Conservation (phyloP, 2,797 vertebrate genomes). For the Artibeus jamaicensis region DNA sequence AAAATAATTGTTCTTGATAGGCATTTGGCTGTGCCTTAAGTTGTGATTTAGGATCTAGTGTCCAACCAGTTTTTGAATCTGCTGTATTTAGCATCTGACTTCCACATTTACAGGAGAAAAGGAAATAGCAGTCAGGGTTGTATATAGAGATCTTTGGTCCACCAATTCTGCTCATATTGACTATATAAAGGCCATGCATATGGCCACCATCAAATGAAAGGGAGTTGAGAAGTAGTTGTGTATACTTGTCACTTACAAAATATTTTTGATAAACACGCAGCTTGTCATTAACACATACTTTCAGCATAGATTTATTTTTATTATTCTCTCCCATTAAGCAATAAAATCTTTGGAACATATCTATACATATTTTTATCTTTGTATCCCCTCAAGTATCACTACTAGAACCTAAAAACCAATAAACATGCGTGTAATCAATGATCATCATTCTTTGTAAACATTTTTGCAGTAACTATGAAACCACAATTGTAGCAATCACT, state of each 20-base stretch:
- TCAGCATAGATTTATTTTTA: not conserved
- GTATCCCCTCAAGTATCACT: not conserved
- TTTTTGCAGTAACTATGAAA: not conserved
- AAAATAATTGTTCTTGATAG: not conserved
- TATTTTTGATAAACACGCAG: not conserved
- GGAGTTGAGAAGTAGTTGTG: not conserved
- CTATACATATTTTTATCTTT: not conserved
- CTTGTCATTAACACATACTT: not conserved
- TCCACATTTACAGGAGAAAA: not conserved
- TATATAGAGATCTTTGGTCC: not conserved
- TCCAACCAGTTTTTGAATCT: not conserved
- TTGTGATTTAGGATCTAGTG: not conserved
- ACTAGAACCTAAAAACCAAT: not conserved
- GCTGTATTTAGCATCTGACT: not conserved
- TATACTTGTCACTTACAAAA: not conserved
- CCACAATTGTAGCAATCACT: not conserved
- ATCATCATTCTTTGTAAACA: not conserved
- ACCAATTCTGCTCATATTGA: not conserved
- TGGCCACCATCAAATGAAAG: not conserved
- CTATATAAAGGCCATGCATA: not conserved
- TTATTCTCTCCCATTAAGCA: not conserved
- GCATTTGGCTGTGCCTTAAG: not conserved
- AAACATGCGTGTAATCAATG: not conserved
- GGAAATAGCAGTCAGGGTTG: not conserved
- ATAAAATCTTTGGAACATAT: not conserved